phyloP scores from a whole-genome alignment of 2,113 vertebrate genomes.

The Nerophis lumbriciformis region DNA sequence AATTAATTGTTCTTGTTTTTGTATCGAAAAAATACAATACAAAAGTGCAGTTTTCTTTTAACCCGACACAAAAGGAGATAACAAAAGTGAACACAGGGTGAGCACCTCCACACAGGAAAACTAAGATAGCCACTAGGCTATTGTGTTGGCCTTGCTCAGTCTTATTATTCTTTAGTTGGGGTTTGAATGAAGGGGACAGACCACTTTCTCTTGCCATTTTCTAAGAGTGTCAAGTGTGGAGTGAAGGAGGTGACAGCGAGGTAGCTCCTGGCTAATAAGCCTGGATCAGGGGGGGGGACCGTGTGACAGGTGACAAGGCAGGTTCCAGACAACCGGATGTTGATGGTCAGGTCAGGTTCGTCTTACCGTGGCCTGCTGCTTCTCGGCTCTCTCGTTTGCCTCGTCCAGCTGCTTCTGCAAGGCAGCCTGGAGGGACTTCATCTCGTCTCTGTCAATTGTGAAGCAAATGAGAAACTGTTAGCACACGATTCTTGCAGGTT shows the following conservation, averaged over 20 bases:
- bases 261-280: conserved; percentile 49
- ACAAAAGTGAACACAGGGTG: too few relatives aligned
- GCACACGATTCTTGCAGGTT: conserved; percentile 25
- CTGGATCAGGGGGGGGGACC: conserved; percentile 25
- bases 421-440: conserved; percentile 92
- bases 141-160: conserved; percentile 2
- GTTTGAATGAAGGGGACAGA: background rate
- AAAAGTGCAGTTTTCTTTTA: too few relatives aligned
- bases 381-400: conserved; percentile 86
- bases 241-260: conserved; percentile 15
- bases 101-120: background rate
- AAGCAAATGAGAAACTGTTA: conserved; percentile 52
- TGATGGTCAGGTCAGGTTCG: conserved; percentile 40
- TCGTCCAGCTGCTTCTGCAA: conserved; percentile 96
- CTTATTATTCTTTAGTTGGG: conserved; percentile 2
- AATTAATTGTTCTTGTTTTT: too few relatives aligned
- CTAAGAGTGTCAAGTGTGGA: conserved; percentile 29
- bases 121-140: background rate
- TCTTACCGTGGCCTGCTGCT: conserved; percentile 95
- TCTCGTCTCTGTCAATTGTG: conserved; percentile 83
- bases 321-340: conserved; percentile 35
- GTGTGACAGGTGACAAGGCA: conserved; percentile 51
- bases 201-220: conserved; percentile 14
- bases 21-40: too few relatives aligned
- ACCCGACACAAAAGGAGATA: too few relatives aligned